phyloP scores from a whole-genome alignment of 2,113 vertebrate genomes.

The Cettia cetti region DNA sequence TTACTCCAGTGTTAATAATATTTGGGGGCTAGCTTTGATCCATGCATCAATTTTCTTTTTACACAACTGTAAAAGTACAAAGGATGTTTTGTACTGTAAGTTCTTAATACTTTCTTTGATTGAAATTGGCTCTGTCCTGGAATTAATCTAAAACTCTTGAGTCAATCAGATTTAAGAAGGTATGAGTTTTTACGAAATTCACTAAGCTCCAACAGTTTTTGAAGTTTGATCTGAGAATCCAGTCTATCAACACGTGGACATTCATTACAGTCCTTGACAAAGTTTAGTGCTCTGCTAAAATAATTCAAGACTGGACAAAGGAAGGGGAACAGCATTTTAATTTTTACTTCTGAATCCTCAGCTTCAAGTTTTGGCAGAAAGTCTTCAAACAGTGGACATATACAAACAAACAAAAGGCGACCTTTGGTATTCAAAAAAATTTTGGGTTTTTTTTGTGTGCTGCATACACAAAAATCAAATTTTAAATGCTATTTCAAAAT shows the following conservation, averaged over 20 bases:
- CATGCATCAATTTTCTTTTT: not conserved
- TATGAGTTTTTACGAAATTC: constrained; percentile 17
- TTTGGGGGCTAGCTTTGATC: not conserved
- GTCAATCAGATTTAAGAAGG: constrained; percentile 37
- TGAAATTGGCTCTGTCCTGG: constrained; percentile 10
- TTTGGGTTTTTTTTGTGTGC: not conserved
- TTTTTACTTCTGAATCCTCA: not conserved
- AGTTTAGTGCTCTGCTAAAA: not conserved
- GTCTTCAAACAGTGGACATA: not conserved
- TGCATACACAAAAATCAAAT: not conserved
- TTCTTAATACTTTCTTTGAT: constrained; percentile 35
- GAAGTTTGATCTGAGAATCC: constrained; percentile 13
- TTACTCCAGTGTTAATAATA: not conserved
- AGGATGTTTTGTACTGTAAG: constrained; percentile 4
- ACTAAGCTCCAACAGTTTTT: not conserved
- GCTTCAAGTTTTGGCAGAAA: not conserved
- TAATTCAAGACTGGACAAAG: not conserved
- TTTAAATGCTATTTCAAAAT: not conserved
- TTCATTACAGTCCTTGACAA: not conserved
- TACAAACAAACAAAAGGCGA: not conserved
- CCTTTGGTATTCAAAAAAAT: not conserved
- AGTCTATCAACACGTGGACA: not conserved
- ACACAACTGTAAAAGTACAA: constrained; percentile 1
- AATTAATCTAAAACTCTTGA: constrained; percentile 57
- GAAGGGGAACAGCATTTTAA: not conserved